Base-by-base conservation (phyloP, 2,113 vertebrate genomes). In the Nycticorax nycticorax region DNA sequence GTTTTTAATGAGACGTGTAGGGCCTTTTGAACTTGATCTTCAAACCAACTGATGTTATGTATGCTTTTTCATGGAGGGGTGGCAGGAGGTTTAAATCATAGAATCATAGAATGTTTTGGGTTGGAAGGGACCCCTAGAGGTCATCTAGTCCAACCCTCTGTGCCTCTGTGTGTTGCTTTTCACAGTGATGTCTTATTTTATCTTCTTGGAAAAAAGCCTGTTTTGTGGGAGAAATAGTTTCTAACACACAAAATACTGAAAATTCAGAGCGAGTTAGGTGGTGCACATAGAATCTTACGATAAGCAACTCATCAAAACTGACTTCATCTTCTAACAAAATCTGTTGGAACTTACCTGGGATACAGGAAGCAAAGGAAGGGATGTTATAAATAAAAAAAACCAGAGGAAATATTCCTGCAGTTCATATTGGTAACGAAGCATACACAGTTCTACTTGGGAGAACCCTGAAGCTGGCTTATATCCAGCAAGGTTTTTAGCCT, bases 201-300 rank as follows among this genome's bases (percentile, higher is more conserved):
- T 39, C 52, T 85, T 73, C 59, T 77, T 66, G 55, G 55, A 6
- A 62, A 45, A 85, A 79, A 63, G 6, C 7, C 16, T 69, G 14
- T 78, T 90, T 68, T 79, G 26, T 73, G 53, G 85, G 67, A 48
- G 17, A 69, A 83, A 10, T 10, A 33, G 30, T 80, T 76, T 76
- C 39, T 85, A 52, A 24, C 11, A 13, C 11, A 3, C 43, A 39
- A 30, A 75, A 20, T 55, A 5, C 47, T 62, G 86, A 8, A 22
- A 74, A 27, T n/a, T 3, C 67, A 56, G 74, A 68, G 71, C 21
- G 35, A 50, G 32, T 37, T n/a, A 24, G 52, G 68, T 77, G 63
- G 23, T 37, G 7, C 10, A 8, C 7, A 2, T 0, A 3, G 39
- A 32, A 8, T 27, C 18, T 14, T 52, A 13, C 5, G 21, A 22